Base-by-base conservation (phyloP, 2,888 invertebrate species). In the Diabrotica balteata region DNA sequence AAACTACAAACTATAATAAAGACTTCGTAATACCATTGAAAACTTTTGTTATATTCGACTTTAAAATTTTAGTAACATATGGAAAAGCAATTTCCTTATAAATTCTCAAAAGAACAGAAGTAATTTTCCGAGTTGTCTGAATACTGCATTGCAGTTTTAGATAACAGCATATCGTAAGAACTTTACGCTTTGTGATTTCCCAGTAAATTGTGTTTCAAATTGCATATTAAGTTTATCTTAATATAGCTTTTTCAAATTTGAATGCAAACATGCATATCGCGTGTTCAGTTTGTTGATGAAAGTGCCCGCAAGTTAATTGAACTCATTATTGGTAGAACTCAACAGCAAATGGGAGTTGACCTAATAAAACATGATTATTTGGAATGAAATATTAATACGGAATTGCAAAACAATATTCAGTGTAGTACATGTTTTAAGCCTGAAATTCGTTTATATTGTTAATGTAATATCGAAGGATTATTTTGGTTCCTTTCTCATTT, bases 201-300 rank as follows among this genome's bases (percentile, higher is more conserved):
- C 7, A 45, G 55, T 57, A 45, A 57, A 57, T 57, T 44, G 45
- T 57, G 17, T 45, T 10, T n/a, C n/a, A 11, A 54, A 54, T 42
- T 54, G 32, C 44, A 54, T 54, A 54, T 54, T 43, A 44, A 54
- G 32, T 54, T 43, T 42, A 54, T 54, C 8, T 52, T 52, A 32
- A 52, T 52, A 52, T 52, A 32, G 9, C 10, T 54, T 54, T 54
- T 54, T 43, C 8, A 42, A 7, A 42, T 43, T 54, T 54, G 43
- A 43, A 54, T 43, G 43, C 54, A 42, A 54, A 54, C 54, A 54
- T 54, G 54, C 54, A 44, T 54, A 54, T 54, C 54, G 54, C 54
- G 54, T 54, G 54, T 54, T 42, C 11, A 42, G 11, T 9, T 54
- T 42, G n/a, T 11, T 54, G n/a, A 54, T 54, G 43, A 43, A 54